phyloP scores from a whole-genome alignment of 2,113 vertebrate genomes.

The Raja brachyura region DNA sequence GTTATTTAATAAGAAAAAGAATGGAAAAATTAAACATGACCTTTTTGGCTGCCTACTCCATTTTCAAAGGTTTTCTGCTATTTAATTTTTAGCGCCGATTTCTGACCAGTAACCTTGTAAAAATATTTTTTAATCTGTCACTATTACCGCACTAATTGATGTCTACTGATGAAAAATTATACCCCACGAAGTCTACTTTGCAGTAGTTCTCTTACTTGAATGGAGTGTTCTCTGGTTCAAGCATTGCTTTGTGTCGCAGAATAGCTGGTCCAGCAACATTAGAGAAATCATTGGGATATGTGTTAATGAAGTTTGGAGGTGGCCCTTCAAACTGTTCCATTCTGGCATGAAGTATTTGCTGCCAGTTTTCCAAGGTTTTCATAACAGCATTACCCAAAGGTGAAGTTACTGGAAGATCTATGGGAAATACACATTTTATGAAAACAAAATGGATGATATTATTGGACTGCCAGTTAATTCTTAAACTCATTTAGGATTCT shows the following conservation, averaged over 20 bases:
- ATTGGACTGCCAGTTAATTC: neutral
- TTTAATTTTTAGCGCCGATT: neutral
- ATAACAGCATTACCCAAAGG: constrained; percentile 81
- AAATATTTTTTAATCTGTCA: no score
- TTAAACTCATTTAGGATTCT: neutral
- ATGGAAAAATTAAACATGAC: neutral
- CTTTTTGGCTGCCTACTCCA: neutral
- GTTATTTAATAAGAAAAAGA: no score
- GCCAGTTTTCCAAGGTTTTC: constrained; percentile 93
- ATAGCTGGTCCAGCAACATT: constrained; percentile 75
- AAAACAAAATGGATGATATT: neutral
- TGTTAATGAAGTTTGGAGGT: constrained; percentile 89
- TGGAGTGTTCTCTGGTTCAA: constrained; percentile 94
- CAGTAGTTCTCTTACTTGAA: constrained; percentile 72
- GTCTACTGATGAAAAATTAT: no score
- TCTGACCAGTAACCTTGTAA: no score
- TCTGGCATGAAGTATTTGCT: constrained; percentile 81
- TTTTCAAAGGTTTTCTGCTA: neutral
- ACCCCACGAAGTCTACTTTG: no score
- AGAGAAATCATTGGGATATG: constrained; percentile 73
- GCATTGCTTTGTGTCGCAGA: constrained; percentile 91
- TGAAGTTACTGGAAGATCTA: constrained; percentile 89
- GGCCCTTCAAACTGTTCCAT: constrained; percentile 91
- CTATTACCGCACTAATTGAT: no score
- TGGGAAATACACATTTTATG: constrained; percentile 40